phyloP scores from a whole-genome alignment of 2,797 vertebrate species.

The Sebastes kiyomatsui region DNA sequence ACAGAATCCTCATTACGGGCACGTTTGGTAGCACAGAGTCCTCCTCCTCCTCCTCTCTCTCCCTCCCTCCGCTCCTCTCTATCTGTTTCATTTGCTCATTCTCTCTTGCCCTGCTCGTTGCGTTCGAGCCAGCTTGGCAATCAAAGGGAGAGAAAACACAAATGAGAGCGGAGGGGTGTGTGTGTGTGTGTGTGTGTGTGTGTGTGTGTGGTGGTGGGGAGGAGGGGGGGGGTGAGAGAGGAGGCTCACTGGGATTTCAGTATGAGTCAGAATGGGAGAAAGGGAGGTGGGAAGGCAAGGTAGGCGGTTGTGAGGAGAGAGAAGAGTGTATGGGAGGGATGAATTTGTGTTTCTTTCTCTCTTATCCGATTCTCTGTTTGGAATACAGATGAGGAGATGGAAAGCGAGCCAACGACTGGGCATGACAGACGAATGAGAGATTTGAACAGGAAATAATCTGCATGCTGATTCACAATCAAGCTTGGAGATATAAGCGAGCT shows the following conservation, averaged over 20 bases:
- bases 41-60: conserved; percentile 23
- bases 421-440: conserved; percentile 59
- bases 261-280: conserved; percentile 83
- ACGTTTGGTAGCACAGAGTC: conserved; percentile 68
- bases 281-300: conserved; percentile 74
- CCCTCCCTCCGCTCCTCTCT: conserved; percentile 43
- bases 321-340: conserved; percentile 61
- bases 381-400: conserved; percentile 77
- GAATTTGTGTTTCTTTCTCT: conserved; percentile 52
- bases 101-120: conserved; percentile 60
- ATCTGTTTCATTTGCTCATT: conserved; percentile 64
- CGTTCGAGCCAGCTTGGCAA: conserved; percentile 74
- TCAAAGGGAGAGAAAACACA: conserved; percentile 82
- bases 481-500: conserved; percentile 4
- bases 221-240: conserved; percentile 3
- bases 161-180: conserved; percentile 67
- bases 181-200: background rate
- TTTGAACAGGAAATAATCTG: conserved; percentile 56
- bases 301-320: conserved; percentile 70
- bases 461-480: conserved; percentile 33
- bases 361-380: conserved; percentile 76
- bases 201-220: background rate
- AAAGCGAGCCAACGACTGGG: conserved; percentile 59
- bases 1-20: conserved; percentile 80
- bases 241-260: conserved; percentile 81